Base-by-base conservation (phyloP, 2,888 invertebrate genomes). In the Meteorus cinctellus region DNA sequence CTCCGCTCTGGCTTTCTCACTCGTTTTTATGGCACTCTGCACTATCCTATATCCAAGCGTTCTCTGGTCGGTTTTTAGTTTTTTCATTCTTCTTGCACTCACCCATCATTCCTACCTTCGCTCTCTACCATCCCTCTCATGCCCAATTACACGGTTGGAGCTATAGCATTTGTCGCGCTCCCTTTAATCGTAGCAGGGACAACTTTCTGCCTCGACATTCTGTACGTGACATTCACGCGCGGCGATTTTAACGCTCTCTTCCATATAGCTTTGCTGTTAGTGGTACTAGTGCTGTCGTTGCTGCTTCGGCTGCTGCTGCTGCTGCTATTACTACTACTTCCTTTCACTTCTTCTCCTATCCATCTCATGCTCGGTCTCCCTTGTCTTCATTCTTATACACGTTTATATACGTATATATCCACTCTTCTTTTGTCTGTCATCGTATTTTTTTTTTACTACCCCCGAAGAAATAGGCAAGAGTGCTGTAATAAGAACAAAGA, bases 101-200 rank as follows among this genome's bases (percentile, higher is more conserved):
- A 41, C 48, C 48, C 48, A 48, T 48, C 48, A 48, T 48, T n/a
- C 48, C 48, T 29, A 60, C n/a, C 48, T 16, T 63, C 63, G 5
- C 63, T 16, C 16, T 29, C 34, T 63, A 8, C 34, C 31, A 24
- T 27, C 59, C 27, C 31, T 34, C 31, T 36, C 41, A 65, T 55
- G 72, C 66, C 72, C 66, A 73, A 73, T 73, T 73, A 73, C 72
- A 73, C 51, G 72, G 55, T 66, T 66, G 34, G 16, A 66, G 66
- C 66, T 27, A 66, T 55, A 55, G 19, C 66, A 55, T 73, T 73
- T 73, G 72, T 66, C 66, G 72, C 36, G 66, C 51, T 62, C 69
- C 45, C 36, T 73, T 66, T 66, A 73, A 73, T 73, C 72, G 65
- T 36, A 60, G 62, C 16, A 62, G 41, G 27, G 41, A 31, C 63